These are phyloP conservation scores for Amia ocellicauda DNA, from an alignment of 2,113 vertebrate genomes.

Conservation along the genomic window DNA sequence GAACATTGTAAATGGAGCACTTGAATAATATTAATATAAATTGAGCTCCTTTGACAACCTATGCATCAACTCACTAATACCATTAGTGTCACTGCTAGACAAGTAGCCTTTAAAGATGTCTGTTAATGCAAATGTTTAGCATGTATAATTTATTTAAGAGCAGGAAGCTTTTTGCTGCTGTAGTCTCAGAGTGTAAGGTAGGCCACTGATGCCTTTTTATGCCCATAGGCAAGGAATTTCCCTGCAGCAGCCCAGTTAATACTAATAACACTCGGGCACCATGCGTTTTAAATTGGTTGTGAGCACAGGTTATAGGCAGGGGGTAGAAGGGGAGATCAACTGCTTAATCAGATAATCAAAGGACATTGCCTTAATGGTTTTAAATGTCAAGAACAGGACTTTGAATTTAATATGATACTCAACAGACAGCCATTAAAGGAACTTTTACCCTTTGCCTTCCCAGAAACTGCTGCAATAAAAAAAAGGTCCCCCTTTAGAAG, in stretches of 20 bases:
- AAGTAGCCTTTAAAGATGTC: neutral
- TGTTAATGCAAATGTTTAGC: constrained; percentile 7
- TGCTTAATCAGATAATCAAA: constrained; percentile 18
- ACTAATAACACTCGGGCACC: neutral
- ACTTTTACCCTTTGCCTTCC: constrained; percentile 1
- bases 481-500: neutral
- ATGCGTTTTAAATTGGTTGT: constrained; percentile 4
- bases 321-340: neutral
- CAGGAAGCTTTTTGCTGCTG: constrained; percentile 5
- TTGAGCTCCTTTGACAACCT: neutral
- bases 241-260: neutral
- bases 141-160: neutral
- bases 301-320: constrained; percentile 1
- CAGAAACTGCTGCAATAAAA: constrained; percentile 2
- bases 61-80: constrained; percentile 1
- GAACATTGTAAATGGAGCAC: neutral
- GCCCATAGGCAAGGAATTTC: too few relatives aligned
- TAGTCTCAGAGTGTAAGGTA: neutral
- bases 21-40: constrained; percentile 1
- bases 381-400: constrained; percentile 11
- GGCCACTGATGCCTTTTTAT: neutral
- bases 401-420: constrained; percentile 5
- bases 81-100: neutral
- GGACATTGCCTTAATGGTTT: constrained; percentile 16
- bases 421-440: constrained; percentile 4